A percentile compares a stretch with the other conserved stretches of the same genome.
phyloP scores from a whole-genome alignment of 2,888 invertebrate species.

The Aproaerema taeniolella region DNA sequence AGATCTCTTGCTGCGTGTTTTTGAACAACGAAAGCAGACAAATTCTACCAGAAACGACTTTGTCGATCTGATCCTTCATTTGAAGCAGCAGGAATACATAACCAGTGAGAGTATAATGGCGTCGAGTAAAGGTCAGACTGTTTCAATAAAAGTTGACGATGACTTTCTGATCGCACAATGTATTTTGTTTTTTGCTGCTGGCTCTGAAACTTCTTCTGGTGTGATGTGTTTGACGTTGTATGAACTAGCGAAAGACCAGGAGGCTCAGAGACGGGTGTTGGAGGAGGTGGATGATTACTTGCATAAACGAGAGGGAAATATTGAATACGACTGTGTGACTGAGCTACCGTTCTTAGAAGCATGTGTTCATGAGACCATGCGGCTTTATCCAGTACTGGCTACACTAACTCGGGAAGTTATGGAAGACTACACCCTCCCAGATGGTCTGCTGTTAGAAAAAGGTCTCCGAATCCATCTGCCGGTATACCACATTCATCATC shows the following conservation, averaged over 20 bases:
- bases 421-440: constrained; percentile 32
- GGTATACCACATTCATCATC: constrained; percentile 32
- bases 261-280: constrained; percentile 30
- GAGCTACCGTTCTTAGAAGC: constrained; percentile 43
- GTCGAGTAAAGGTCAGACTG: constrained; percentile 17
- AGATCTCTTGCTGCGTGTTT: constrained; percentile 17
- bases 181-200: constrained; percentile 61
- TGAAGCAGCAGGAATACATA: constrained; percentile 25
- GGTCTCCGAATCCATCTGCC: constrained; percentile 39
- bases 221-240: constrained; percentile 34
- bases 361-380: constrained; percentile 41
- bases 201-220: constrained; percentile 45
- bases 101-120: constrained; percentile 33
- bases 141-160: constrained; percentile 40
- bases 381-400: constrained; percentile 42
- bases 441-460: constrained; percentile 33
- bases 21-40: constrained; percentile 19
- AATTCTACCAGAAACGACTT: constrained; percentile 23
- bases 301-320: constrained; percentile 13
- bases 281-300: constrained; percentile 32
- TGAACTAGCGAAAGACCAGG: constrained; percentile 40
- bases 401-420: constrained; percentile 40
- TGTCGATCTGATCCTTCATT: constrained; percentile 22
- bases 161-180: constrained; percentile 71
- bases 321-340: constrained; percentile 33